Evolutionary conservation across 2,797 vertebrate species (phyloP), one percentile per base, ranked within the genome.

Genomic region (Chelmon rostratus): DNA sequence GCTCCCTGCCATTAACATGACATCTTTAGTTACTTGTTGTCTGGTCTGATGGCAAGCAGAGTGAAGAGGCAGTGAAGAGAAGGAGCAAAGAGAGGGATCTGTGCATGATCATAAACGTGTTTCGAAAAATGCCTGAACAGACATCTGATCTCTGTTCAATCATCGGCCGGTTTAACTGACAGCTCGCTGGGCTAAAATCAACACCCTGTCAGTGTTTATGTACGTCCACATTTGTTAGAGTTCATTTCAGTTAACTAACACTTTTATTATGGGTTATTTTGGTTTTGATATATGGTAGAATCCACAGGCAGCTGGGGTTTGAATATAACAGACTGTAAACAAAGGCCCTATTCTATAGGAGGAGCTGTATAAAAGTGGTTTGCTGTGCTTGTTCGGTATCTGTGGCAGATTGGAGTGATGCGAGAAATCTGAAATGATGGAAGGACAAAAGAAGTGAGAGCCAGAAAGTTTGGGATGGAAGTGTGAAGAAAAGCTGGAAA

Each of bases 11-110:
- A 88, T 83, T 84, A 85, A 89, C 73, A 88, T 88, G 89, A 89
- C 90, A 91, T 84, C 80, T 90, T 74, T 52, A 88, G 72, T 90
- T 88, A 84, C 82, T 73, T 81, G 88, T 84, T 90, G 83, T 89
- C 87, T 88, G 67, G 46, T 82, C 59, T 92, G 89, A 87, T 52
- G 80, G 83, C 56, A 62, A 78, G 64, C 85, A 89, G 82, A 84
- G 70, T 42, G 65, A 77, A 31, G 65, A 64, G 68, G 74, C 50
- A 70, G 40, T 56, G 66, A 77, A 53, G 78, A 88, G 76, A 84
- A 56, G 23, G 73, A 79, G 72, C 62, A 73, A 79, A 66, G 64
- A 40, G 66, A 73, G 37, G 47, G 56, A 83, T 89, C 82, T 91
- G 87, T 68, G 56, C 50, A 52, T 68, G 70, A 86, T 90, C 83